Conservation (phyloP, 2,888 invertebrate genomes). For the Hydrotaea diabolus region DNA sequence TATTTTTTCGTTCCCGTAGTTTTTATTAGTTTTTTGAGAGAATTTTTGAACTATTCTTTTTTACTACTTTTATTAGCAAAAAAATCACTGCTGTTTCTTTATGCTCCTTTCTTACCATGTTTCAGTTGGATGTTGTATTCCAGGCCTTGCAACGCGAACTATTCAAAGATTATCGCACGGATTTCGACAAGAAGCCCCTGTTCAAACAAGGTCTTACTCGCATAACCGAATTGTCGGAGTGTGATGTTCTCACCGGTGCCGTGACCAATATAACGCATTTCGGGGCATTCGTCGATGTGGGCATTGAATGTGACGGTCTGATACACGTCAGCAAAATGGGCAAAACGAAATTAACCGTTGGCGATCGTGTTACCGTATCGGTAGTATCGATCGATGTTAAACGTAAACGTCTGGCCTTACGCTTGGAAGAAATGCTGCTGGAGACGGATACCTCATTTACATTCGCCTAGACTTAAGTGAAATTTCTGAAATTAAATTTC, state of each 20-base stretch:
- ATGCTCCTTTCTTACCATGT: constrained; percentile 37
- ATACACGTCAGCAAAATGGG: constrained; percentile 85
- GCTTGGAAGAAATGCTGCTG: constrained; percentile 78
- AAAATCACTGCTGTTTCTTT: background rate
- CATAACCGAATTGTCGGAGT: constrained; percentile 85
- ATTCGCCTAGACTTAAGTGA: constrained; percentile 57
- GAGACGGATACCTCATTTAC: constrained; percentile 76
- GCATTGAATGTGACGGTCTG: constrained; percentile 87
- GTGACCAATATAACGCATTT: constrained; percentile 93
- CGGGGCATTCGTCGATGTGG: constrained; percentile 95
- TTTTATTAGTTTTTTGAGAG: background rate
- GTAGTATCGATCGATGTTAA: constrained; percentile 83
- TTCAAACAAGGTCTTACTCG: constrained; percentile 88
- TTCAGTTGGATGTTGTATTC: constrained; percentile 80
- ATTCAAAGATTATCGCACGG: constrained; percentile 88
- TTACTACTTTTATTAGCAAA: no score
- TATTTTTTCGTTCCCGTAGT: no score
- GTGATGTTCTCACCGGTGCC: constrained; percentile 86
- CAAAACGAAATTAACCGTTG: constrained; percentile 83
- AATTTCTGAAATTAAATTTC: background rate
- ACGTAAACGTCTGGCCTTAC: constrained; percentile 83
- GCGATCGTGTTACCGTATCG: constrained; percentile 86
- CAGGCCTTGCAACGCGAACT: constrained; percentile 84
- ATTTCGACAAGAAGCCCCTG: constrained; percentile 85
- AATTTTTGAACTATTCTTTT: no score